Conservation (phyloP, 2,888 invertebrate genomes). For the Polylopha cassiicola region DNA sequence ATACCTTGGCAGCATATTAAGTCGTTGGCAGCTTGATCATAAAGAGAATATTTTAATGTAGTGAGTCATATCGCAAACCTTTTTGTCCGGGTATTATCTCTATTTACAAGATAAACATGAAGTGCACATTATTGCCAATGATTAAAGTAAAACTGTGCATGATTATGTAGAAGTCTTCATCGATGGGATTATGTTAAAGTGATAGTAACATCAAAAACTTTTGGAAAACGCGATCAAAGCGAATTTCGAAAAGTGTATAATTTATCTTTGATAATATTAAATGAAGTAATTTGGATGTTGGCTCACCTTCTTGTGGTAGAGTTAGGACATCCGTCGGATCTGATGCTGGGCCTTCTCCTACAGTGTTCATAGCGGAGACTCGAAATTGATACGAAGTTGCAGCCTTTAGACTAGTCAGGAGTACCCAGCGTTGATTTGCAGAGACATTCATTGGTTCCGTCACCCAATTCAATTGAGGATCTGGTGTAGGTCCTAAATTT, state of each 20-base stretch:
- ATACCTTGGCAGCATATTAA: constrained; percentile 78
- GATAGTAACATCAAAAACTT: not conserved
- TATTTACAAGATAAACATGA: constrained; percentile 1
- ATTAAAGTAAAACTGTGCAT: constrained; percentile 10
- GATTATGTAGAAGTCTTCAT: constrained; percentile 3
- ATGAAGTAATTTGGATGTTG: not conserved
- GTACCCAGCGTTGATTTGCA: constrained; percentile 84
- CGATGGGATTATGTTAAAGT: not conserved
- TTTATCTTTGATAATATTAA: not conserved
- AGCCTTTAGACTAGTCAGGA: constrained; percentile 92
- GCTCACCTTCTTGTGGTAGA: constrained; percentile 96
- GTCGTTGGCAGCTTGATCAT: constrained; percentile 72
- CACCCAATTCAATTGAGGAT: constrained; percentile 91
- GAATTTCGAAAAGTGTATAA: not conserved
- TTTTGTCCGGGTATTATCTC: not conserved
- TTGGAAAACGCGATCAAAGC: constrained; percentile 12
- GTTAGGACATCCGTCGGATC: constrained; percentile 92
- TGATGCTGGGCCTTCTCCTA: constrained; percentile 95
- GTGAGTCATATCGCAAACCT: constrained; percentile 18
- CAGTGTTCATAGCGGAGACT: constrained; percentile 96
- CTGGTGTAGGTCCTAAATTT: constrained; percentile 86
- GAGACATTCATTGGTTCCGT: constrained; percentile 92
- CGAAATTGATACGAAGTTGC: constrained; percentile 97
- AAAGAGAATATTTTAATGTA: constrained; percentile 58
- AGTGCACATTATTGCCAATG: constrained; percentile 13